These are phyloP conservation scores for Cydia pomonella DNA, from an alignment of 1,140 invertebrate genomes.

Conservation along the genomic window DNA sequence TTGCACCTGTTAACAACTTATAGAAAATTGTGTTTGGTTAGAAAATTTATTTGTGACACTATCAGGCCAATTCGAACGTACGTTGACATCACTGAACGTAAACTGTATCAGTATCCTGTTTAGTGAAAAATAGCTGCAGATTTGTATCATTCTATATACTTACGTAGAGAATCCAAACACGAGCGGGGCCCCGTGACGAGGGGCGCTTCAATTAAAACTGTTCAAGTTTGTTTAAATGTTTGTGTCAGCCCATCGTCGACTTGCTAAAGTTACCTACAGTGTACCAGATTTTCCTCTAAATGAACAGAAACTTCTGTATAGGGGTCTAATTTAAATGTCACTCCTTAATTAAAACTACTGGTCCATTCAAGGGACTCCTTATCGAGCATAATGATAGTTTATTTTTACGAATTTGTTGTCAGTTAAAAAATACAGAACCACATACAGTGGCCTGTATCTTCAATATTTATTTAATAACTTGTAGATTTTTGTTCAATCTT, in stretches of 20 bases:
- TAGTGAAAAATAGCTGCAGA: not conserved
- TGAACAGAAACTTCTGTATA: conserved; percentile 39
- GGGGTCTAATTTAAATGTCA: conserved; percentile 34
- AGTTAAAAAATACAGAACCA: no score
- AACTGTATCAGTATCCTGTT: no score
- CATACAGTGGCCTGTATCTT: not conserved
- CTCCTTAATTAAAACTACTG: conserved; percentile 17
- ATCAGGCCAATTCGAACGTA: no score
- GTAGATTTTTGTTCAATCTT: not conserved
- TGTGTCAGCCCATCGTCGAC: conserved; percentile 53
- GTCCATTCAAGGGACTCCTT: not conserved
- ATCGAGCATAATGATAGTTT: not conserved
- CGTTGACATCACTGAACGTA: no score
- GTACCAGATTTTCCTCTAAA: conserved; percentile 42
- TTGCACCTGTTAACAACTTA: no score
- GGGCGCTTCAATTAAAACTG: conserved; percentile 73
- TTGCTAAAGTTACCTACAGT: conserved; percentile 38
- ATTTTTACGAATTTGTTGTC: not conserved
- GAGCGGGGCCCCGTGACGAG: conserved; percentile 52
- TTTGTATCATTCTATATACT: not conserved
- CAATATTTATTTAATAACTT: not conserved
- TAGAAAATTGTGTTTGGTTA: no score
- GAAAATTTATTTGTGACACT: no score
- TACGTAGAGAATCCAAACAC: conserved; percentile 16
- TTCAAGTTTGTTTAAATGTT: conserved; percentile 72